Base-by-base conservation (phyloP, 2,113 vertebrate genomes). In the Leptocoma aspasia region DNA sequence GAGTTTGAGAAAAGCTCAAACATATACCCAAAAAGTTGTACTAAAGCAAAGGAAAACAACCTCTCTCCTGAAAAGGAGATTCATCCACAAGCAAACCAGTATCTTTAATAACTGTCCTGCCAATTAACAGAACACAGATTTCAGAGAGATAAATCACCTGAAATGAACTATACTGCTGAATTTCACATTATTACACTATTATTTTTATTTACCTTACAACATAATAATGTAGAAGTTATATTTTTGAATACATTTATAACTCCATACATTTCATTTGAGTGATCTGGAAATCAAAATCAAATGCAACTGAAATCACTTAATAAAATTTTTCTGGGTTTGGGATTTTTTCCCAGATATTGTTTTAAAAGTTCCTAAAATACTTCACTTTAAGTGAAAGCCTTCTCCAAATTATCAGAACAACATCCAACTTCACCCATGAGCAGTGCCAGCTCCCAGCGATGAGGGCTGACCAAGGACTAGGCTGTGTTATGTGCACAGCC, bases 381-480 rank as follows among this genome's bases (percentile, higher is more conserved):
- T 16, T 82, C 47, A 45, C 33, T 69, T 72, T 10, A 70, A 87
- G 15, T 52, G 52, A 47, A 91, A 65, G 16, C 27, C 41, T 71
- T 71, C 70, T 87, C 73, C 31, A 69, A 61, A 59, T 33, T 30
- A 71, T 5, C 59, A 82, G 61, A 69, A 57, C 28, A 63, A 35
- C 24, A 79, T 27, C 22, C 42, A 90, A 0, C 17, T 77, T 31
- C 27, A n/a, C 5, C 45, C 41, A 9, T 2, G 9, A 30, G 31
- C 64, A 63, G 50, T 1, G 0, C 27, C 56, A 24, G 68, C 64
- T 66, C 30, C 10, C 56, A 66, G 54, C 0, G 0, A 56, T 2
- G 20, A 69, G 52, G 61, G n/a, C 49, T 64, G 35, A 56, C 28
- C 33, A 11, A 1, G 23, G 50, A 5, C 45, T 15, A 50, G 37